These are phyloP conservation scores for Meteorus colon DNA, from an alignment of 2,888 invertebrate genomes.

Conservation along the genomic window DNA sequence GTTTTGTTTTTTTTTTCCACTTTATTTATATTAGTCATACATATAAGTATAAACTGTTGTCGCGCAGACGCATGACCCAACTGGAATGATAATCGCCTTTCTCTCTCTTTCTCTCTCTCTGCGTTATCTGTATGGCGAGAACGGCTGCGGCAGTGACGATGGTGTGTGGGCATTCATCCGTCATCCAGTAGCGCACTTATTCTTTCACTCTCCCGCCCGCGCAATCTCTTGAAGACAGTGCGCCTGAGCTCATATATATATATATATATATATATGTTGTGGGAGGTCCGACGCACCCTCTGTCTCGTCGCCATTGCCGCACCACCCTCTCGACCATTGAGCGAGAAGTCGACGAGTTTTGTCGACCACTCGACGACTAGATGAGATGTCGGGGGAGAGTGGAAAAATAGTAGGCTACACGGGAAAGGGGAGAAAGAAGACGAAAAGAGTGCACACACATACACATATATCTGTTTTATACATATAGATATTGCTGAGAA, in stretches of 20 bases:
- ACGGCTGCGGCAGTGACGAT: conserved; percentile 21
- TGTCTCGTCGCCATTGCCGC: conserved; percentile 40
- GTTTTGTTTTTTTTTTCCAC: not conserved
- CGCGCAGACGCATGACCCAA: conserved; percentile 41
- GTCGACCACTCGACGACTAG: conserved; percentile 33
- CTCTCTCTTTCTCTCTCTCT: not conserved
- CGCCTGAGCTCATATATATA: not conserved
- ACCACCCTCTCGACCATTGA: conserved; percentile 40
- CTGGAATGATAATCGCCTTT: conserved; percentile 52
- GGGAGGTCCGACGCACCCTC: conserved; percentile 41
- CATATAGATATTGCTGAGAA: conserved; percentile 42
- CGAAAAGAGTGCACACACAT: conserved; percentile 35
- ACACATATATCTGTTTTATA: conserved; percentile 40
- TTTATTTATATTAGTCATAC: not conserved
- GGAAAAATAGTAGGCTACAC: conserved; percentile 27
- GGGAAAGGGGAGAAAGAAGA: conserved; percentile 33
- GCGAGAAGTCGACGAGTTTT: conserved; percentile 25
- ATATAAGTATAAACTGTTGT: not conserved
- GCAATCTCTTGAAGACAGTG: conserved; percentile 10
- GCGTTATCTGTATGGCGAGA: conserved; percentile 59
- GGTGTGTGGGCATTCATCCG: conserved; percentile 61
- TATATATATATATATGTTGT: not conserved
- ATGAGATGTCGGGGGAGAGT: conserved; percentile 26
- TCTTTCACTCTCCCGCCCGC: conserved; percentile 32
- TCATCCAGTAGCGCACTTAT: conserved; percentile 61